Evolutionary conservation across 2,888 invertebrate genomes (phyloP).

Genomic region (Perizoma affinitatum): DNA sequence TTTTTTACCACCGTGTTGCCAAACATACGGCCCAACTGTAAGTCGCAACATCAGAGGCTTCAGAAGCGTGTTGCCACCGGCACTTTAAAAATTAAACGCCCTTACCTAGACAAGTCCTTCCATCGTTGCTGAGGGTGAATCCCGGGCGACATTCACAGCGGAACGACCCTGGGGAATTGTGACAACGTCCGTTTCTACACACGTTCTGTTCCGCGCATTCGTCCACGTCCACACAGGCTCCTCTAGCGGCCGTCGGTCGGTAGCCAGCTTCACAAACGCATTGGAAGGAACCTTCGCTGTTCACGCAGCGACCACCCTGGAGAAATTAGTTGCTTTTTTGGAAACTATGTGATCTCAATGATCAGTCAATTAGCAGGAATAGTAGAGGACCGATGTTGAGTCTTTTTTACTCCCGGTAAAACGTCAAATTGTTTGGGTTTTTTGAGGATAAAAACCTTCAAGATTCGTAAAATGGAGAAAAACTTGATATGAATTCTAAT

Average conservation of each 20-base stretch:
- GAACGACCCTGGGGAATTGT: slow-evolving; percentile 91
- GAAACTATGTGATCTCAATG: too few relatives aligned
- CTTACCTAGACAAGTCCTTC: slow-evolving; percentile 89
- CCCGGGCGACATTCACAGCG: slow-evolving; percentile 92
- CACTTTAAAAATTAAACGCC: too few relatives aligned
- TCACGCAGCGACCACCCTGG: slow-evolving; percentile 91
- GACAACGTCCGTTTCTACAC: slow-evolving; percentile 91
- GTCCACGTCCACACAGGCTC: slow-evolving; percentile 78
- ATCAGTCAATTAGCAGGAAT: slow-evolving; percentile 1
- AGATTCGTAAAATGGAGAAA: too few relatives aligned
- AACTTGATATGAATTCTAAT: too few relatives aligned
- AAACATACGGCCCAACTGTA: too few relatives aligned
- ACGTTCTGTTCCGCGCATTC: slow-evolving; percentile 89
- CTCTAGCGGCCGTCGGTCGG: slow-evolving; percentile 81
- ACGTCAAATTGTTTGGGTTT: too few relatives aligned
- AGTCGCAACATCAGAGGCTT: too few relatives aligned
- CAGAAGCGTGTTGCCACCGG: too few relatives aligned
- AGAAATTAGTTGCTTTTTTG: neutral
- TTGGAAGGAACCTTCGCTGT: slow-evolving; percentile 92
- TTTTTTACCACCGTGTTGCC: too few relatives aligned
- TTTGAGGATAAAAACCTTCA: too few relatives aligned
- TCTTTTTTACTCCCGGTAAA: slow-evolving; percentile 10
- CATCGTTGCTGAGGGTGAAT: slow-evolving; percentile 91
- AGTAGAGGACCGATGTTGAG: slow-evolving; percentile 2
- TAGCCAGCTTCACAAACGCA: slow-evolving; percentile 93